Base-by-base conservation (phyloP, 2,888 invertebrate species). In the Drosophila nigritarsus region DNA sequence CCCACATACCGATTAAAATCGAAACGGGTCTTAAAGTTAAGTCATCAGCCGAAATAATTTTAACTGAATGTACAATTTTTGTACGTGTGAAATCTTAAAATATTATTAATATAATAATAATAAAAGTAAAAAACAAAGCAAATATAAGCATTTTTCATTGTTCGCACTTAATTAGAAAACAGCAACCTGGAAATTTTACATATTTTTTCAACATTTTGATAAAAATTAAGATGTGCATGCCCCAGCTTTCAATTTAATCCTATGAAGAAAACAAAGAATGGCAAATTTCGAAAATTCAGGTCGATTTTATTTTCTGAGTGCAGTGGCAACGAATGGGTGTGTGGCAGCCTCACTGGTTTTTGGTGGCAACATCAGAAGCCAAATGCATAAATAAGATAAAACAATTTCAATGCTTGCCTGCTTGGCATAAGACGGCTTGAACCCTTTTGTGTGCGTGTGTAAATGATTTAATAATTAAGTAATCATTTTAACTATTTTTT, bases 301-400 rank as follows among this genome's bases (percentile, higher is more conserved):
- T 3, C n/a, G n/a, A 3, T 40, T n/a, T 9, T 42, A 42, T 42
- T 42, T 13, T 20, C 13, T 7, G 13, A 15, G 29, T 32, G 2
- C 3, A 7, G 38, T 13, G 36, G 30, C 13, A 51, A 40, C 15
- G 32, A 20, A 20, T 20, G 29, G 40, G 32, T 9, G 45, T 13
- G 65, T 8, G 18, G 5, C 40, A 42, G 40, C 11, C 11, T 36
- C 20, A 34, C 36, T 15, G 30, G 20, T 29, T 30, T 20, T 56
- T 30, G 30, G 30, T 32, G 67, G 54, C 55, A 48, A 34, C 40
- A 51, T 48, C 30, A 63, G 42, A 27, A 29, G 74, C 63, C 64
- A 54, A 65, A 51, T 78, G 62, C 70, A 70, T 77, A 69, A 76
- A 81, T 82, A 82, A 76, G 69, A 73, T 80, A 83, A 78, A 78